Evolutionary conservation across 53 echinoderm and acorn worm genomes (phyloP), one percentile per base, ranked within the genome.

Genomic region (Hippasteria phrygiana): DNA sequence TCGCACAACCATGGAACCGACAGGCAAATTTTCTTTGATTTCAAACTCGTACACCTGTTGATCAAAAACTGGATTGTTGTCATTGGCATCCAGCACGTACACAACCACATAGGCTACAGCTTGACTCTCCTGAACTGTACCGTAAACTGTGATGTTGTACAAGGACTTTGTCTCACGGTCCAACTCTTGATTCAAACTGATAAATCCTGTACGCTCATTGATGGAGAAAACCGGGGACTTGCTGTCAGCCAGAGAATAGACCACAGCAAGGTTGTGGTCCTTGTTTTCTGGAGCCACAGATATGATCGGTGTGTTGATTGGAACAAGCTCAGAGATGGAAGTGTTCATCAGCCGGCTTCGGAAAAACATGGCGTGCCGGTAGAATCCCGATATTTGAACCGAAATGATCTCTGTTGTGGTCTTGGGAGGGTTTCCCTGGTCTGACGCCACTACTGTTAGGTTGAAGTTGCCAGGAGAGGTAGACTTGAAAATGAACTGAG

Each of bases 11-110:
- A 77, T 86, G 10, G 86, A 67, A 50, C 87, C 62, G 31, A 43
- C 86, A 1, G 92, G 92, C 41, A 92, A 81, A 70, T 98, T 98
- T 50, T 98, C 98, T 39, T 91, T 71, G 55, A 98, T 88, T n/a
- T 91, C 86, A 32, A 87, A 59, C 4, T 65, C 55, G 38, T 98
- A 98, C 12, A 37, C 27, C 6, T 74, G 75, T 73, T 98, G 73
- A 12, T 93, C 90, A 79, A 98, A 98, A 2, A 88, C 80, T 7
- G 98, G 98, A 65, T 74, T 91, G 93, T 98, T 95, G 67, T 98
- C 95, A 86, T 98, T 98, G 35, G 92, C 96, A 93, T 98, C 98
- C 6, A 73, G 71, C 24, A 98, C 90, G 26, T 86, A 76, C 37
- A 98, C 65, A 43, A 90, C 46, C 9, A 95, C 92, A 70, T 87